Conservation (phyloP, 2,888 invertebrate species). For the Stenichneumon culpator region DNA sequence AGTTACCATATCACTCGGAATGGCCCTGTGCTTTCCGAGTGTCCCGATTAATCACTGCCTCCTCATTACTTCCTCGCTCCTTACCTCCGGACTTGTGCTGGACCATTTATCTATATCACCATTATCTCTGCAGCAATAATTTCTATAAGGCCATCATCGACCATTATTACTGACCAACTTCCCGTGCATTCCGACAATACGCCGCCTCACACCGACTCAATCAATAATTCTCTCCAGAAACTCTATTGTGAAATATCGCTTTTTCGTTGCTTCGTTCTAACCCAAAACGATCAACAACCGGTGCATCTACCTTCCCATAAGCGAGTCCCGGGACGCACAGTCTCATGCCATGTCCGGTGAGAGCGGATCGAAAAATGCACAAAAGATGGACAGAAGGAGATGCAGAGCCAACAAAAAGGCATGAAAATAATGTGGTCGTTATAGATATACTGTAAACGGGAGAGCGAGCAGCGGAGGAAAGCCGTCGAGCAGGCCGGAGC, state of each 20-base stretch:
- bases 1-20: not conserved
- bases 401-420: conserved; percentile 56
- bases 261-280: not conserved
- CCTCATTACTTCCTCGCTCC: not conserved
- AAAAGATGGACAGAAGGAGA: conserved; percentile 48
- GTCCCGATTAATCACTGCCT: not conserved
- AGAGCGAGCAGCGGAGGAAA: conserved; percentile 41
- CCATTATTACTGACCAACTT: no score
- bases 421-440: conserved; percentile 54
- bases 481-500: conserved; percentile 22
- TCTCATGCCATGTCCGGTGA: not conserved
- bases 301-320: not conserved
- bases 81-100: not conserved
- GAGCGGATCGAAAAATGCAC: conserved; percentile 4
- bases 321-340: not conserved
- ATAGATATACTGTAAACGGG: conserved; percentile 41
- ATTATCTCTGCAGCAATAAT: no score
- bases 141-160: no score
- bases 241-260: not conserved
- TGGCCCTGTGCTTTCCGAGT: not conserved
- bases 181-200: not conserved
- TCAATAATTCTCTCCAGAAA: not conserved
- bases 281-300: not conserved
- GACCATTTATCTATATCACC: not conserved
- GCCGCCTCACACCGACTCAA: not conserved